These are phyloP conservation scores for Pomatostomus ruficeps DNA, from an alignment of 2,113 vertebrate genomes.

Conservation along the genomic window DNA sequence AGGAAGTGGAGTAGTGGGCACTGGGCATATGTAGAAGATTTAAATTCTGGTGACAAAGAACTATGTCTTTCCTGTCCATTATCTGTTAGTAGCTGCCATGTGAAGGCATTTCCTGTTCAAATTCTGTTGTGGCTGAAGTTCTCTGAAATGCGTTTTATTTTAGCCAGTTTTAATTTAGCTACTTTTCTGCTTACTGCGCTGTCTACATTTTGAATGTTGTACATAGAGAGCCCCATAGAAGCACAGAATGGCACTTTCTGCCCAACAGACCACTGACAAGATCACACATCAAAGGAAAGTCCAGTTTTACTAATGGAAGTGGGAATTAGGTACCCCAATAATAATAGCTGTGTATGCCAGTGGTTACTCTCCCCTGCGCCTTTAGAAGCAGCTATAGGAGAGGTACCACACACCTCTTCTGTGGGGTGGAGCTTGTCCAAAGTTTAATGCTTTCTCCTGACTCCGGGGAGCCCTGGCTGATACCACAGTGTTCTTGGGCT, in stretches of 20 bases:
- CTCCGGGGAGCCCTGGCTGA: neutral
- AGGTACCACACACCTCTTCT: neutral
- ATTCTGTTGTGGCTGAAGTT: neutral
- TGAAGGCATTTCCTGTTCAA: neutral
- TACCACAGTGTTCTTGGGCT: neutral
- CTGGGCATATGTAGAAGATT: neutral
- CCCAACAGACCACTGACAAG: neutral
- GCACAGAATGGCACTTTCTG: neutral
- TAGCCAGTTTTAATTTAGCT: neutral
- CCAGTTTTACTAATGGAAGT: neutral
- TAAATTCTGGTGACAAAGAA: neutral
- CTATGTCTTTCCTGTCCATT: neutral
- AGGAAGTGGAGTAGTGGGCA: neutral
- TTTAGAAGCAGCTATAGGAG: neutral
- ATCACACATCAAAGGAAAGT: neutral
- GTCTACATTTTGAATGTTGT: neutral
- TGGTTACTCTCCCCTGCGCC: accelerated
- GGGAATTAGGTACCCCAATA: neutral
- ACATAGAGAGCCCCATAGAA: neutral
- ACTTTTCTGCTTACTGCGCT: neutral
- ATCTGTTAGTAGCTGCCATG: neutral
- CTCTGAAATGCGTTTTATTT: neutral
- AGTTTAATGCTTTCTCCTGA: neutral
- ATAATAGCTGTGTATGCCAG: neutral
- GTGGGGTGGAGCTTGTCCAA: neutral